Conservation (phyloP, 2,113 vertebrate genomes). For the Echinops telfairi region DNA sequence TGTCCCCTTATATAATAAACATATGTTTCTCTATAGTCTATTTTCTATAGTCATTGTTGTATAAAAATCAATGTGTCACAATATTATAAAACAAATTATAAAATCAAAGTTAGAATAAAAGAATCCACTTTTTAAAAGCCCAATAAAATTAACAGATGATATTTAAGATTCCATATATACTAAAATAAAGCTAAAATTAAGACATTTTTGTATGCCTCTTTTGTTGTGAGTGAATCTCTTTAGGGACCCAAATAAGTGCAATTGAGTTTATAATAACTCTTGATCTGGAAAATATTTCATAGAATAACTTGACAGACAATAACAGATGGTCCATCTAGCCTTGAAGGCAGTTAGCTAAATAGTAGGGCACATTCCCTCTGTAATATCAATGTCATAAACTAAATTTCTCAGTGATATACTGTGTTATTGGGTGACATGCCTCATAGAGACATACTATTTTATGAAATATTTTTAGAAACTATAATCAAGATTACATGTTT, state of each 20-base stretch:
- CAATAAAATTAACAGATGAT: constrained; percentile 50
- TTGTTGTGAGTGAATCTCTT: background rate
- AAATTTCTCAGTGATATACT: background rate
- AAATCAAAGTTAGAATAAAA: constrained; percentile 52
- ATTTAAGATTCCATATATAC: background rate
- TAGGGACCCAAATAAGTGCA: background rate
- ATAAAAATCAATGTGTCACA: constrained; percentile 73
- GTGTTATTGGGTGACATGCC: background rate
- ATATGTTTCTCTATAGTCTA: constrained; percentile 36
- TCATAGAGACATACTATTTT: constrained; percentile 25
- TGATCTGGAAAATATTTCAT: constrained; percentile 48
- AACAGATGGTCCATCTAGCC: background rate
- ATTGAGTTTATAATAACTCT: constrained; percentile 36
- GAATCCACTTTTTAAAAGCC: constrained; percentile 24
- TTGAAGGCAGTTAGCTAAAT: background rate
- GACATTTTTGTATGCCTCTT: background rate
- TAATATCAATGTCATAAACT: background rate
- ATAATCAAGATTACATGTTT: background rate
- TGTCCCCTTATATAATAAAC: constrained; percentile 40
- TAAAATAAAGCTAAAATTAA: constrained; percentile 14
- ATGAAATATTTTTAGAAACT: background rate
- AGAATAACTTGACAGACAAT: constrained; percentile 6
- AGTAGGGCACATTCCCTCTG: background rate
- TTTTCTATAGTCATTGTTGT: constrained; percentile 31
- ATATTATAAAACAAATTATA: constrained; percentile 58